Evolutionary conservation across 2,113 vertebrate species (phyloP).

Genomic region (Edolisoma coerulescens): DNA sequence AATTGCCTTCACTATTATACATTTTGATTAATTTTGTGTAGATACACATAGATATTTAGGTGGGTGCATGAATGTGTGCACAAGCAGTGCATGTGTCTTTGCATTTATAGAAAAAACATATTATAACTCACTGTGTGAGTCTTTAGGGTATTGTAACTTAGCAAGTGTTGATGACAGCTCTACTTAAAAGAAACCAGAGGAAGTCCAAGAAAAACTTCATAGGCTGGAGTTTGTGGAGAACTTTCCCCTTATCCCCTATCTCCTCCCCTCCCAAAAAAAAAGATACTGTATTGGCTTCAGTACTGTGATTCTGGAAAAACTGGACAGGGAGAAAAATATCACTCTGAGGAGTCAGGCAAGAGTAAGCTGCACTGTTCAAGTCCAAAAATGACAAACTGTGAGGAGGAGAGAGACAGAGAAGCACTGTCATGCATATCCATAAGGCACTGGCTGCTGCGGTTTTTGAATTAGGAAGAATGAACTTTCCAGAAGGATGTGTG

Average conservation of each 20-base stretch:
- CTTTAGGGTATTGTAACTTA: slow-evolving; percentile 9
- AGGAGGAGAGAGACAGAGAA: neutral
- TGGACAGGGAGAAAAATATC: neutral
- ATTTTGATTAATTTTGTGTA: neutral
- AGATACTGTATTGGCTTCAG: neutral
- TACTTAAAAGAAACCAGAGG: neutral
- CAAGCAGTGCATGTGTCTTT: neutral
- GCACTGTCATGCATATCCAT: neutral
- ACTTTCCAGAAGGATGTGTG: slow-evolving; percentile 20
- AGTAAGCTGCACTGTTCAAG: neutral
- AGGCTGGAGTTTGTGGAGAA: neutral
- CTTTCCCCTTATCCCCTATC: neutral
- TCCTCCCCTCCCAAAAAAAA: too few relatives aligned
- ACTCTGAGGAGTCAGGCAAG: neutral
- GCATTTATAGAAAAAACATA: neutral
- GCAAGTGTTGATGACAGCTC: neutral
- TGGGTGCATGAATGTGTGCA: neutral
- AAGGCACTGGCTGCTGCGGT: neutral
- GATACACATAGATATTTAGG: neutral
- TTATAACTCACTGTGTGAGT: neutral
- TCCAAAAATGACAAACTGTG: slow-evolving; percentile 9
- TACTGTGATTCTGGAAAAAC: neutral
- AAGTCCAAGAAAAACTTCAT: neutral
- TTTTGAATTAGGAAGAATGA: slow-evolving; percentile 31
- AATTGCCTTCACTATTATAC: neutral